Evolutionary conservation across 2,797 vertebrate genomes (phyloP).

Genomic region (Dermochelys coriacea): DNA sequence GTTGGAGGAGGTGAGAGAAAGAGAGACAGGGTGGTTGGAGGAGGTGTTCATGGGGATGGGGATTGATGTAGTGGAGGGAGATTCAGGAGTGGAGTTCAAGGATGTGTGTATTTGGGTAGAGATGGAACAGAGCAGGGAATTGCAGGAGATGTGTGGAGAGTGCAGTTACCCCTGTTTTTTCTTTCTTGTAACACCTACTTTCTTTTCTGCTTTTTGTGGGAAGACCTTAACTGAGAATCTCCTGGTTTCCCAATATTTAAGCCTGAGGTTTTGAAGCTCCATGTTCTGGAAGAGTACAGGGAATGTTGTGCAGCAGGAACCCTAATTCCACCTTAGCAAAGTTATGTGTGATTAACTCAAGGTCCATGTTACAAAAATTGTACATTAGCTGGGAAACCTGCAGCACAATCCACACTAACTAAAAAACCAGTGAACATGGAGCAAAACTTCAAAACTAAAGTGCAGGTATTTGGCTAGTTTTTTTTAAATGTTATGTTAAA

Average conservation of each 20-base stretch:
- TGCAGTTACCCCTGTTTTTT: not conserved
- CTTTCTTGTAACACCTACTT: slow-evolving; percentile 4
- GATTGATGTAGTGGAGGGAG: not conserved
- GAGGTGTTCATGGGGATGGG: not conserved
- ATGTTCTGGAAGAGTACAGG: not conserved
- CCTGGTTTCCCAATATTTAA: not conserved
- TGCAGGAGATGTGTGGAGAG: not conserved
- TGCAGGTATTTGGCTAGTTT: not conserved
- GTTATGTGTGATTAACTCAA: slow-evolving; percentile 24
- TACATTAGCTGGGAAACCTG: slow-evolving; percentile 14
- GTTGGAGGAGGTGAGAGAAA: too few species aligned
- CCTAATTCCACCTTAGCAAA: slow-evolving; percentile 40
- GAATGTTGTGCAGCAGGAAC: slow-evolving; percentile 19
- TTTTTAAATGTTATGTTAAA: not conserved
- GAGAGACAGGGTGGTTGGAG: not conserved
- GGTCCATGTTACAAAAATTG: slow-evolving; percentile 23
- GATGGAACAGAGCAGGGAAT: not conserved
- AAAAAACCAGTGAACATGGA: not conserved
- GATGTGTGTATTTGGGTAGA: not conserved
- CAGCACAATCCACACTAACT: not conserved
- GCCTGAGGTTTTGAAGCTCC: not conserved
- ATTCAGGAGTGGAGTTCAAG: not conserved
- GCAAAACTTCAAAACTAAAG: slow-evolving; percentile 1
- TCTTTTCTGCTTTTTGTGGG: not conserved
- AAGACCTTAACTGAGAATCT: not conserved